Conservation (phyloP, 1,140 invertebrate genomes). For the Euborellia annulipes region DNA sequence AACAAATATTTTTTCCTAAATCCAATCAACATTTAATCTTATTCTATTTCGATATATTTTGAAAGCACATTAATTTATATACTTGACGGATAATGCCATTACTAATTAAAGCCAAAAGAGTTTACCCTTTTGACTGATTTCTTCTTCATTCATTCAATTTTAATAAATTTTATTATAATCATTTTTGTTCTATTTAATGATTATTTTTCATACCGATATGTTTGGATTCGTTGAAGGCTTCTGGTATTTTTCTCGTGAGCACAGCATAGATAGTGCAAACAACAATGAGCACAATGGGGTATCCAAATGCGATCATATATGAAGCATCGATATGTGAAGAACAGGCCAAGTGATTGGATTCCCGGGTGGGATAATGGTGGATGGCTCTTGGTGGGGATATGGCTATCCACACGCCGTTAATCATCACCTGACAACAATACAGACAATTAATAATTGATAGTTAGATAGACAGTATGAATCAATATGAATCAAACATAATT, state of each 20-base stretch:
- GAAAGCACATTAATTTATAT: too few species aligned
- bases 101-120: too few species aligned
- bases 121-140: too few species aligned
- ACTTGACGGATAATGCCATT: too few species aligned
- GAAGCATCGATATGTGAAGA: slow-evolving; percentile 71
- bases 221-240: slow-evolving; percentile 91
- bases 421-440: slow-evolving; percentile 62
- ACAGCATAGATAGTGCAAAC: slow-evolving; percentile 81
- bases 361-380: slow-evolving; percentile 70
- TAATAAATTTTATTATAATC: too few species aligned
- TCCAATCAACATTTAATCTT: neutral
- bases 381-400: slow-evolving; percentile 71
- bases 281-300: slow-evolving; percentile 73
- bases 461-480: too few species aligned
- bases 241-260: slow-evolving; percentile 80
- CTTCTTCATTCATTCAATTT: too few species aligned
- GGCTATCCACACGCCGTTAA: slow-evolving; percentile 74
- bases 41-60: neutral
- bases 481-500: too few species aligned
- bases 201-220: slow-evolving; percentile 50
- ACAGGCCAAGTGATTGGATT: slow-evolving; percentile 79
- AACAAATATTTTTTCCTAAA: neutral
- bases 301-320: slow-evolving; percentile 77
- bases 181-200: neutral
- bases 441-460: too few species aligned